Conservation (phyloP, 1,140 invertebrate species). For the Trichonephila clavipes region DNA sequence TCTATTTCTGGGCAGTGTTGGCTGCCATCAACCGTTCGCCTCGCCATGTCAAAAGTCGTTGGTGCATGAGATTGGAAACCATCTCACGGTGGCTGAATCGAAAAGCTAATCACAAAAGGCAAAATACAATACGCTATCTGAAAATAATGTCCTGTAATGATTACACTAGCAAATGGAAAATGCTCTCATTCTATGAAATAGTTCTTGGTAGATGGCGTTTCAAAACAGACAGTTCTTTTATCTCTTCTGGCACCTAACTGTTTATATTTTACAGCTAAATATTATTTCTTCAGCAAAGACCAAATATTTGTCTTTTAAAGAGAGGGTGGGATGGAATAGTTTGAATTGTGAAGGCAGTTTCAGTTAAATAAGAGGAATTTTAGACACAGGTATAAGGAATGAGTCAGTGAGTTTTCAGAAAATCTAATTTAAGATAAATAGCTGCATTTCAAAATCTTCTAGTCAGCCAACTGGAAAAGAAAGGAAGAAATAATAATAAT, state of each 20-base stretch:
- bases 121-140: constrained; percentile 31
- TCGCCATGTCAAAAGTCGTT: constrained; percentile 46
- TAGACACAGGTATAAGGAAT: background rate
- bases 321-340: background rate
- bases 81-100: background rate
- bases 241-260: constrained; percentile 40
- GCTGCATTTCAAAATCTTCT: constrained; percentile 54
- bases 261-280: constrained; percentile 60
- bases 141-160: constrained; percentile 41
- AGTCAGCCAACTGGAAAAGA: background rate
- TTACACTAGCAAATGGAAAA: constrained; percentile 42
- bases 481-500: background rate
- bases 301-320: constrained; percentile 57
- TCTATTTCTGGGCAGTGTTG: background rate
- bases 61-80: constrained; percentile 41
- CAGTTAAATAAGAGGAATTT: constrained; percentile 60
- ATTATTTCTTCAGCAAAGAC: constrained; percentile 42
- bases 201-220: background rate
- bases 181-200: background rate
- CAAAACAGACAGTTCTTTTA: constrained; percentile 45
- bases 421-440: constrained; percentile 72
- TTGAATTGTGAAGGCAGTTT: background rate
- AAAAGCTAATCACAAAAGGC: constrained; percentile 30
- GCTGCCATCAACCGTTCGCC: constrained; percentile 21
- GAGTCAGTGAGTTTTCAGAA: background rate